Base-by-base conservation (phyloP, 2,797 vertebrate genomes). In the Mycteria americana region DNA sequence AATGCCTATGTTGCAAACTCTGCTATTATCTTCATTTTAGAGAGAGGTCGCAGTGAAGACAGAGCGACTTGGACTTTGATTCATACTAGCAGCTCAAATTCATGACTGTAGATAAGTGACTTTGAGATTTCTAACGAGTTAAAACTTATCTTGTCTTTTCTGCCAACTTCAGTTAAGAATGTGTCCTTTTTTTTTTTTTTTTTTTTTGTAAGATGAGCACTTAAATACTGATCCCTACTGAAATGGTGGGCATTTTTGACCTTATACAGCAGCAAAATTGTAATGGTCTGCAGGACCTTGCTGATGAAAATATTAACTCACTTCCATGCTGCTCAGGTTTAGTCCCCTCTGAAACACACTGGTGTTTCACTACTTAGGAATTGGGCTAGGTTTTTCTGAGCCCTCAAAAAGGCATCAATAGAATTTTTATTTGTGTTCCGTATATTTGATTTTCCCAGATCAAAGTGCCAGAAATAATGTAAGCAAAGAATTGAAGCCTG, bases 101-200 rank as follows among this genome's bases (percentile, higher is more conserved):
- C 79, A 84, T 88, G 90, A 85, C 78, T 84, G 33, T 76, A 94
- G 88, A 91, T 95, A 93, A 93, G 19, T 35, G 43, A 93, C 56
- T 53, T 85, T 68, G 91, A 92, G 88, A 91, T 96, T 87, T 92
- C 50, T 73, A 73, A 48, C 35, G 45, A 89, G 94, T 92, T 97
- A 93, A 92, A 91, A 96, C 93, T 78, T 92, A 85, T 23, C 69
- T 80, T 83, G 57, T 72, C 25, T 74, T 75, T 95, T 92, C 53
- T 95, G 82, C 93, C 92, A 96, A 25, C 45, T 94, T 92, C 76
- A 62, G 31, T 94, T 86, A 92, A 80, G 69, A 83, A 85, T 85
- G 25, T 63, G 7, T 51, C 48, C 0, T 24, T 3, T 43, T 48
- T 37, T 31, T 21, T 33, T 12, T 11, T 41, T 22, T 33, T 12